Base-by-base conservation (phyloP, 2,888 invertebrate genomes). In the Colostygia pectinataria region DNA sequence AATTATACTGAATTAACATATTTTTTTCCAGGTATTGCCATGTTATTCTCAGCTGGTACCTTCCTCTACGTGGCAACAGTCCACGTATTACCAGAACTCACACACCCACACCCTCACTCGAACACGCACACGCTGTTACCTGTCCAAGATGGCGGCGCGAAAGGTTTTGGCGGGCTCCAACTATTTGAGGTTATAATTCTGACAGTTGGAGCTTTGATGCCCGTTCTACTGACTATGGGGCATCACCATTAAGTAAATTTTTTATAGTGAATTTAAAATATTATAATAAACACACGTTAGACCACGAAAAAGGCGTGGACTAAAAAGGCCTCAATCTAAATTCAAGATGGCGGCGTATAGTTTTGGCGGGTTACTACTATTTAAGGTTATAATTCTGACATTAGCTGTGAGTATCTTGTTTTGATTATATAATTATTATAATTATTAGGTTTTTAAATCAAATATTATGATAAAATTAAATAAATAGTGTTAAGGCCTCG, bases 1-100 rank as follows among this genome's bases (percentile, higher is more conserved):
- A 37, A n/a, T n/a, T n/a, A n/a, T n/a, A n/a, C n/a, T n/a, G n/a
- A n/a, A n/a, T n/a, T n/a, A n/a, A n/a, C n/a, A n/a, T n/a, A n/a
- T 18, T 20, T 28, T 18, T 44, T 27, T n/a, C 4, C 78, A 93
- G 93, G 95, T 44, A 94, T 99, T 50, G 98, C 99, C 0, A 98
- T 99, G 98, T 85, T 99, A 24, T 99, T 99, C 84, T 99, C 99
- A 31, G 99, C 99, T 0, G 99, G 99, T 0, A 99, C 99, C 8
- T 99, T 99, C 87, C 91, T 99, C 0, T 99, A 99, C 78, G 99
- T 99, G 1, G 98, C 99, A 0, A 99, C 99, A 0, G 99, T 99
- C 0, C 99, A 99, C 80, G 99, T 99, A 0, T 80, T 99, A 37
- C 99, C 99, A 0, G 99, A 99, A 80, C 90, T 99, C 5, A 96